These are phyloP conservation scores for Pimpla rufipes DNA, from an alignment of 2,888 invertebrate species.

Conservation along the genomic window DNA sequence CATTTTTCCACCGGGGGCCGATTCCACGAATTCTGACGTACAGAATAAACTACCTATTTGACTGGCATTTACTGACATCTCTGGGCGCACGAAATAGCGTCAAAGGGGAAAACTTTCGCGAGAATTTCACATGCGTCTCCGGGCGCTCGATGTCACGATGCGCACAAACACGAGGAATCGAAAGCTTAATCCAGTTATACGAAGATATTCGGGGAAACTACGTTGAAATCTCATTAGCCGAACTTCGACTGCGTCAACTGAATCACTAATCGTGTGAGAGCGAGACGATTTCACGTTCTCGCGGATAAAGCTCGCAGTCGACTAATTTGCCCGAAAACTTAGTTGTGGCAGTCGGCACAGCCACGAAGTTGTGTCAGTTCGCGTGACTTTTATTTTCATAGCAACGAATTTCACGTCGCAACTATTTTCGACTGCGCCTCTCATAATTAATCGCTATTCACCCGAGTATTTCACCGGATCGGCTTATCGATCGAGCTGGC, in stretches of 20 bases:
- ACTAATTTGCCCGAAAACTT: not conserved
- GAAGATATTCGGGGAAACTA: not conserved
- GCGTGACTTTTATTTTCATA: not conserved
- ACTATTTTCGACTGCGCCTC: not conserved
- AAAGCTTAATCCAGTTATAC: not conserved
- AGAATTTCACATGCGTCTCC: not conserved
- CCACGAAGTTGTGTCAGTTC: not conserved
- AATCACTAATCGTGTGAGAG: constrained; percentile 11
- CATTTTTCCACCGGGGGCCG: no score
- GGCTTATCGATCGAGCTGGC: not conserved
- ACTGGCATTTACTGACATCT: not conserved
- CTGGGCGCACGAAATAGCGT: not conserved
- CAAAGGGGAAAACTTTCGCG: not conserved
- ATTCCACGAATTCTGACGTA: no score
- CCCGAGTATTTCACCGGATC: not conserved
- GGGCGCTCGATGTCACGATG: not conserved
- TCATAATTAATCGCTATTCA: not conserved
- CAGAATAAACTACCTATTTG: no score
- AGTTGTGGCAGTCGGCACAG: not conserved
- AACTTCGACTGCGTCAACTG: constrained; percentile 9
- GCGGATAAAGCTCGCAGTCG: not conserved
- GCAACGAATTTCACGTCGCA: no score
- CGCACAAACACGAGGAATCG: not conserved
- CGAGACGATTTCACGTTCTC: not conserved
- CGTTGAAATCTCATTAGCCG: constrained; percentile 9